Evolutionary conservation across 2,797 vertebrate species (phyloP).

Genomic region (Muscicapa striata): DNA sequence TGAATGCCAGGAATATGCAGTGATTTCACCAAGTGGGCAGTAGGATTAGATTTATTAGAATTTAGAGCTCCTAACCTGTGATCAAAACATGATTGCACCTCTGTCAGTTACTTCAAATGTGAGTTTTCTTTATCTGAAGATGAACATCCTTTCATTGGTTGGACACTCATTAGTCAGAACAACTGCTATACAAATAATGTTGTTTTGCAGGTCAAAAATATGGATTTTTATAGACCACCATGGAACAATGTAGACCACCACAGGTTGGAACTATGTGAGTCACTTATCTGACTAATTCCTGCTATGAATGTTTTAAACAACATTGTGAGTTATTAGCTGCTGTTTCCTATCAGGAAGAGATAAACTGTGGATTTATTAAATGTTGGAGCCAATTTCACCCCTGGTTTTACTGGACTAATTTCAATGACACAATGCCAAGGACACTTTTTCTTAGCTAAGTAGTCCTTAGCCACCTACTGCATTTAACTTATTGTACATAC

Average conservation of each 20-base stretch:
- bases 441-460: not conserved
- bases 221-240: not conserved
- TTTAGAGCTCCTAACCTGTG: not conserved
- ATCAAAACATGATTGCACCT: not conserved
- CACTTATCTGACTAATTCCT: not conserved
- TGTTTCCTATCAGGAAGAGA: slow-evolving; percentile 64
- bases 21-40: not conserved
- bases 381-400: not conserved
- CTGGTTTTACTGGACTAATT: not conserved
- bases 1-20: not conserved
- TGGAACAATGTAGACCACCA: not conserved
- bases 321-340: slow-evolving; percentile 30
- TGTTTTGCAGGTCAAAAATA: not conserved
- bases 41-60: not conserved
- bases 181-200: not conserved
- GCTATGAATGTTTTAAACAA: slow-evolving; percentile 23
- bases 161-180: not conserved
- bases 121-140: not conserved
- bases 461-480: not conserved
- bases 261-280: not conserved
- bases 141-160: not conserved
- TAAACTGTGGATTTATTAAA: slow-evolving; percentile 26
- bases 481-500: not conserved
- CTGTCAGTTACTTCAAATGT: not conserved
- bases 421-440: slow-evolving; percentile 18